Evolutionary conservation across 2,888 invertebrate genomes (phyloP).

Genomic region (Lasioglossum calceatum): DNA sequence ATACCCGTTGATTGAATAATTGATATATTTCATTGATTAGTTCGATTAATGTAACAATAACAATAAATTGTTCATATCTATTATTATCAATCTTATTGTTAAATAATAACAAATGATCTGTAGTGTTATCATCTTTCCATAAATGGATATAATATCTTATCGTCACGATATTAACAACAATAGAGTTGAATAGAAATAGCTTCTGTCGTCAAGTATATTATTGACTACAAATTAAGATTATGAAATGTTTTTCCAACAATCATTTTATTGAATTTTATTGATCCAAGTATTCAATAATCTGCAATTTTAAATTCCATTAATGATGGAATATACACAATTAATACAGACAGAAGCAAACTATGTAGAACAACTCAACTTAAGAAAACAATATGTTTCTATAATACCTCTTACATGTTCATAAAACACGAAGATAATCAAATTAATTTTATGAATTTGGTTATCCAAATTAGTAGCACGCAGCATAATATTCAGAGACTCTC

Average conservation of each 20-base stretch:
- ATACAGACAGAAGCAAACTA: too few species aligned
- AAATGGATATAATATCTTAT: background rate
- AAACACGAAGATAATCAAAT: too few species aligned
- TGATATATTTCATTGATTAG: background rate
- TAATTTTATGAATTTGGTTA: too few species aligned
- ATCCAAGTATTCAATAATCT: background rate
- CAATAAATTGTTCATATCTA: too few species aligned
- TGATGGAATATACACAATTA: background rate
- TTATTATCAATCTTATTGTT: background rate
- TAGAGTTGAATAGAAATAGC: background rate
- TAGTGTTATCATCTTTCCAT: background rate
- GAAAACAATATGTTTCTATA: too few species aligned
- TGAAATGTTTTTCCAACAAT: background rate
- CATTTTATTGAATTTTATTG: background rate
- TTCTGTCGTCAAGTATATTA: background rate
- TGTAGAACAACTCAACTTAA: too few species aligned
- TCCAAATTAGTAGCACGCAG: too few species aligned
- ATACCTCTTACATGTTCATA: too few species aligned
- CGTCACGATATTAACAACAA: background rate
- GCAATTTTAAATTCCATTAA: background rate
- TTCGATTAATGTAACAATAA: background rate
- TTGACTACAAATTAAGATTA: background rate
- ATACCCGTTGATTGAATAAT: background rate
- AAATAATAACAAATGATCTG: background rate
- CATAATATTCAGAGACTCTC: too few species aligned